A percentile compares a stretch with the other conserved stretches of the same genome.
phyloP scores from a whole-genome alignment of 2,113 vertebrate species.

The Lethenteron reissneri region DNA sequence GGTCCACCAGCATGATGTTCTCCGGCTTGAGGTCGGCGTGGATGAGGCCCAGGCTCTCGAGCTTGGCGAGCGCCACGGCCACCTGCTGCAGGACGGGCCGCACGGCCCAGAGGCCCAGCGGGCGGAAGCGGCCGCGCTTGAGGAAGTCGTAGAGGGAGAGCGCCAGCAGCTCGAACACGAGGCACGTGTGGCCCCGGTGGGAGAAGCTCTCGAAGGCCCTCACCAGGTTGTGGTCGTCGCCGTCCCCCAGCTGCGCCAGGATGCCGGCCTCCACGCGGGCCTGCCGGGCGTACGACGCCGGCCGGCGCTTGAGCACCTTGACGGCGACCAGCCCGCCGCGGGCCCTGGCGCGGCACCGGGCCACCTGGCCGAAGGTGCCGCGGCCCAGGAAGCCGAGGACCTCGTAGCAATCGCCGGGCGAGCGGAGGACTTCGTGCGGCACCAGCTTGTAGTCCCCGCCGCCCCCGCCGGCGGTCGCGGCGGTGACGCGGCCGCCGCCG shows the following conservation, averaged over 20 bases:
- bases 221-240: slow-evolving; percentile 90
- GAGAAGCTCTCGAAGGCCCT: slow-evolving; percentile 94
- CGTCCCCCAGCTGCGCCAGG: slow-evolving; percentile 68
- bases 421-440: slow-evolving; percentile 82
- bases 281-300: slow-evolving; percentile 68
- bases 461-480: slow-evolving; percentile 34
- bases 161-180: slow-evolving; percentile 98
- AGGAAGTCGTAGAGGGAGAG: slow-evolving; percentile 96
- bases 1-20: slow-evolving; percentile 99
- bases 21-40: slow-evolving; percentile 98
- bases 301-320: slow-evolving; percentile 95
- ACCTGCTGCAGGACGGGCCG: slow-evolving; percentile 93
- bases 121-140: slow-evolving; percentile 98
- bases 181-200: slow-evolving; percentile 82
- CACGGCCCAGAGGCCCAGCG: slow-evolving; percentile 86
- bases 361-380: slow-evolving; percentile 93
- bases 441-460: slow-evolving; percentile 95
- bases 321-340: slow-evolving; percentile 81
- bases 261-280: slow-evolving; percentile 97
- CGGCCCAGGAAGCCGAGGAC: slow-evolving; percentile 91
- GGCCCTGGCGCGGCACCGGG: slow-evolving; percentile 94
- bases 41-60: slow-evolving; percentile 93
- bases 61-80: slow-evolving; percentile 85
- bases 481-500: slow-evolving; percentile 49
- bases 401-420: slow-evolving; percentile 88